A percentile compares a stretch with the other conserved stretches of the same genome.
phyloP scores from a whole-genome alignment of 2,113 vertebrate genomes.

The Lophotis ruficrista region DNA sequence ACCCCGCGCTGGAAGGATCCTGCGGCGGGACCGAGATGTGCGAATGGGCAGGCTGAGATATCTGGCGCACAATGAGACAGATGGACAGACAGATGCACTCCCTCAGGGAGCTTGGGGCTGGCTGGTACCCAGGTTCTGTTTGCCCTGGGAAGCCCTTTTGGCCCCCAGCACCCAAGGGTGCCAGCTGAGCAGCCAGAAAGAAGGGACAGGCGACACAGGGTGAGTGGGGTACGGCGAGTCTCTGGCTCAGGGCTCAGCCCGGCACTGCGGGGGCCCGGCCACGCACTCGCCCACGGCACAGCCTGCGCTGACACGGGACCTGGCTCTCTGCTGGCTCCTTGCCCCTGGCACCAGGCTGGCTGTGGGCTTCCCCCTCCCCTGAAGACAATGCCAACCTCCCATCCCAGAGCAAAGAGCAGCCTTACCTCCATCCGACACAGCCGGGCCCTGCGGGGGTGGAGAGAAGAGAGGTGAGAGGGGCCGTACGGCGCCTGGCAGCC shows the following conservation, averaged over 20 bases:
- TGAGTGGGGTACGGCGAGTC: rapidly evolving
- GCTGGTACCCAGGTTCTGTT: not conserved
- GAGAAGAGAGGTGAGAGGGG: slow-evolving; percentile 48
- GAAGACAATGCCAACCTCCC: not conserved
- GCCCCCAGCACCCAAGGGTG: not conserved
- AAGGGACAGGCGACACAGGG: not conserved
- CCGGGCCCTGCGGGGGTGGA: slow-evolving; percentile 70
- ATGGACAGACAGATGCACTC: not conserved
- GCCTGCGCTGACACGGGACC: slow-evolving; percentile 6
- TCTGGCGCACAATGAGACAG: not conserved
- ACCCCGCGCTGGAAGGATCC: not conserved
- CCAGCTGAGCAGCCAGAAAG: not conserved
- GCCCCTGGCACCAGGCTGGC: not conserved
- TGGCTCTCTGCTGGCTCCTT: not conserved
- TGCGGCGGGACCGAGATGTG: rapidly evolving
- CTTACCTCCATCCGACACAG: slow-evolving; percentile 81
- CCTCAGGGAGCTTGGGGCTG: not conserved
- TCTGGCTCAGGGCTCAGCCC: not conserved
- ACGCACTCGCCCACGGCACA: not conserved
- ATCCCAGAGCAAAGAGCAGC: not conserved
- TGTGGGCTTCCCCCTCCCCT: not conserved
- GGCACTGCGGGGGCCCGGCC: rapidly evolving
- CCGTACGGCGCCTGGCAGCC: not conserved
- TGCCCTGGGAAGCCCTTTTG: not conserved
- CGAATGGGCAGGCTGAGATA: not conserved